phyloP scores from a whole-genome alignment of 2,113 vertebrate genomes.

The Crotophaga sulcirostris region DNA sequence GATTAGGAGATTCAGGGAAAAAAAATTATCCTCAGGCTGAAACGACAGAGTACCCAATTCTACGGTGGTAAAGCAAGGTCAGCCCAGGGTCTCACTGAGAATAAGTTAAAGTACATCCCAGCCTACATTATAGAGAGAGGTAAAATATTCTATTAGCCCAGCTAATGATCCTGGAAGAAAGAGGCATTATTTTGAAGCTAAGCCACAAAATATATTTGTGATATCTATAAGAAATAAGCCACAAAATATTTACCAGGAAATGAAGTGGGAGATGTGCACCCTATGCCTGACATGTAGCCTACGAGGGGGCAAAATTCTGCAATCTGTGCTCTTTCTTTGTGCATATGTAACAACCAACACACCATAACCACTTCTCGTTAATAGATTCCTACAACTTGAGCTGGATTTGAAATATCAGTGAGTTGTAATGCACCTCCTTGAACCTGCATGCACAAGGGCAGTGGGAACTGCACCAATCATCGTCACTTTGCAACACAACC shows the following conservation, averaged over 20 bases:
- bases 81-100: neutral
- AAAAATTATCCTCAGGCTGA: neutral
- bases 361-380: neutral
- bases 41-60: accelerated
- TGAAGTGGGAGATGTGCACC: accelerated
- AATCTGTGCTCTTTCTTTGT: neutral
- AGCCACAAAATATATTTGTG: neutral
- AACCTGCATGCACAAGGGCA: neutral
- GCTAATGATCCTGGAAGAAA: neutral
- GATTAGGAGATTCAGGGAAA: neutral
- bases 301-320: accelerated
- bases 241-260: neutral
- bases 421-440: neutral
- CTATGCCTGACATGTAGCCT: neutral
- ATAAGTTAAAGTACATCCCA: neutral
- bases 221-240: neutral
- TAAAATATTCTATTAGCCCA: neutral
- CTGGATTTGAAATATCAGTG: neutral
- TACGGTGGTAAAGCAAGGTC: neutral
- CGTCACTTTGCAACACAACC: neutral
- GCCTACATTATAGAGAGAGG: neutral
- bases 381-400: neutral
- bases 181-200: neutral
- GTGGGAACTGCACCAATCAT: neutral
- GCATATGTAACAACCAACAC: neutral